Evolutionary conservation across 1,140 invertebrate species (phyloP).

Genomic region (Papilio aristodemus): DNA sequence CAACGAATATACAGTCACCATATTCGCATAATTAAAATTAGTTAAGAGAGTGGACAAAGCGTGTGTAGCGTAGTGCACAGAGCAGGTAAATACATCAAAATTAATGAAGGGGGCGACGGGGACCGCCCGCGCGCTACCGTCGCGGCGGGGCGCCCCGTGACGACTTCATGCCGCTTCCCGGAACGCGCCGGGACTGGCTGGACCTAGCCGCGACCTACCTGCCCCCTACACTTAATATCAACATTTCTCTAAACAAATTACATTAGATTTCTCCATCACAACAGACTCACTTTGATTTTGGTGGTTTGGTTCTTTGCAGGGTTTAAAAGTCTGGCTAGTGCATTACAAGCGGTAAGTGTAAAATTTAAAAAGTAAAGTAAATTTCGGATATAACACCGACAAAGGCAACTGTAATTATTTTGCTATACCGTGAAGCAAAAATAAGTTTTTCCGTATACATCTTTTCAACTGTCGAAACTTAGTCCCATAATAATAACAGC

Average conservation of each 20-base stretch:
- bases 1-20: not conserved
- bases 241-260: not conserved
- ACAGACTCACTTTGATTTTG: not conserved
- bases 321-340: too few relatives aligned
- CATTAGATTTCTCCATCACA: constrained; percentile 10
- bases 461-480: too few relatives aligned
- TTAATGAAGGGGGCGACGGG: constrained; percentile 69
- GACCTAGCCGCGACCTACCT: constrained; percentile 31
- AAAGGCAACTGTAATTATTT: too few relatives aligned
- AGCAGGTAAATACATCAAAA: constrained; percentile 74
- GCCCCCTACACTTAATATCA: not conserved
- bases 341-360: too few relatives aligned
- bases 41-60: constrained; percentile 23
- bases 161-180: constrained; percentile 74
- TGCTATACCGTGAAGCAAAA: too few relatives aligned
- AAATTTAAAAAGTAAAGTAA: too few relatives aligned
- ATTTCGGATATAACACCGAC: too few relatives aligned
- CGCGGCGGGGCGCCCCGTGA: constrained; percentile 62
- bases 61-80: constrained; percentile 7
- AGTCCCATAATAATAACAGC: too few relatives aligned
- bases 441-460: too few relatives aligned
- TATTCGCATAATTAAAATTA: not conserved
- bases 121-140: constrained; percentile 73
- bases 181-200: constrained; percentile 49
- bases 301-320: too few relatives aligned